These are phyloP conservation scores for Idaea dimidiata DNA, from an alignment of 2,888 invertebrate species.

Conservation along the genomic window DNA sequence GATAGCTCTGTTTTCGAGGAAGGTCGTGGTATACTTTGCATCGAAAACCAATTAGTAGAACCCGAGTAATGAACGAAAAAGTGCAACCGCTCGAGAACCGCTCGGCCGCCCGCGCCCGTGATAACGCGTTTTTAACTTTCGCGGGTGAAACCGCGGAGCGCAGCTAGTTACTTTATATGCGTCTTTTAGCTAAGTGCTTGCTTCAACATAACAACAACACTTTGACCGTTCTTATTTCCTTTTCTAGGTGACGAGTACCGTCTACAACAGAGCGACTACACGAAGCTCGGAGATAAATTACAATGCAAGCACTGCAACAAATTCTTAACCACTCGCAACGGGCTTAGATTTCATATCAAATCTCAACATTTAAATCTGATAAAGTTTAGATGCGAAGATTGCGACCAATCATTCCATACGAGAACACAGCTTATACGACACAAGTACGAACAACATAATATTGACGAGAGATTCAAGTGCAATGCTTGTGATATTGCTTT, in stretches of 20 bases:
- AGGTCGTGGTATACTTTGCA: too few species aligned
- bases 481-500: conserved; percentile 61
- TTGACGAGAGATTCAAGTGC: conserved; percentile 61
- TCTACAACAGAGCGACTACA: neutral
- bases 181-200: too few species aligned
- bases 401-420: neutral
- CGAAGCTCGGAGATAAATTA: neutral
- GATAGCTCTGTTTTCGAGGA: too few species aligned
- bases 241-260: neutral
- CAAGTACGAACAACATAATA: conserved; percentile 52
- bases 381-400: neutral
- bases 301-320: neutral
- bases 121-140: too few species aligned
- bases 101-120: too few species aligned
- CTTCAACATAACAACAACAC: neutral
- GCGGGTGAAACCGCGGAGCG: too few species aligned
- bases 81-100: too few species aligned
- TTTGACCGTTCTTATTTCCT: neutral
- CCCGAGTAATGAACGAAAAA: too few species aligned
- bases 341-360: neutral
- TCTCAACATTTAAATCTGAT: neutral
- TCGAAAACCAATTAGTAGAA: too few species aligned
- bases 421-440: conserved; percentile 27
- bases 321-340: neutral
- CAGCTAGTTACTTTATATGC: too few species aligned